Conservation (phyloP, 2,113 vertebrate genomes). For the Sinosuthora webbiana region DNA sequence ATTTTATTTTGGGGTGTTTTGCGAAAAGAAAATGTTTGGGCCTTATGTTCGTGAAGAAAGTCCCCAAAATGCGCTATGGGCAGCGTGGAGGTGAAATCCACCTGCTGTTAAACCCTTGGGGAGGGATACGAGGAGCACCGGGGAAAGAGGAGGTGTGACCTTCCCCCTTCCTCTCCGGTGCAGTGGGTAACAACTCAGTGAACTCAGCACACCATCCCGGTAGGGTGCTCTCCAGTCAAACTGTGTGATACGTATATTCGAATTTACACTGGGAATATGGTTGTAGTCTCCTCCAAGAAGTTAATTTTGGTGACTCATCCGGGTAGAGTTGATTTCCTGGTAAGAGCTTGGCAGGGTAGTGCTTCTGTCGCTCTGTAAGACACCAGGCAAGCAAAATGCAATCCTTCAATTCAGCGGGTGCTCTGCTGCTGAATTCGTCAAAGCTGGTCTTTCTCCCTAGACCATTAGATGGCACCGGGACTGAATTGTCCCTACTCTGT, state of each 20-base stretch:
- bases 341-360: neutral
- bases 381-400: neutral
- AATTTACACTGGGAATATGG: neutral
- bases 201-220: neutral
- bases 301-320: neutral
- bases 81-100: neutral
- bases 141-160: too few species aligned
- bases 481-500: neutral
- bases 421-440: neutral
- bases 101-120: accelerated
- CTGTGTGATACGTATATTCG: accelerated
- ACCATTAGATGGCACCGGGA: neutral
- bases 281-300: neutral
- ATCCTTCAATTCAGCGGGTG: neutral
- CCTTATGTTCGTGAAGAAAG: neutral
- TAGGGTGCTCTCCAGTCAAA: neutral
- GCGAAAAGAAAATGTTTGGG: too few species aligned
- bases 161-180: accelerated
- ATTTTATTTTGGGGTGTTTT: neutral
- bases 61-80: accelerated
- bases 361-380: neutral
- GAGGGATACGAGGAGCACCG: accelerated
- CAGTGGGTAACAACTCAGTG: neutral
- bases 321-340: neutral
- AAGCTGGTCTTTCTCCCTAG: neutral